Evolutionary conservation across 2,113 vertebrate genomes (phyloP), one percentile per base, ranked within the genome.

Genomic region (Pelvicachromis taeniatus): DNA sequence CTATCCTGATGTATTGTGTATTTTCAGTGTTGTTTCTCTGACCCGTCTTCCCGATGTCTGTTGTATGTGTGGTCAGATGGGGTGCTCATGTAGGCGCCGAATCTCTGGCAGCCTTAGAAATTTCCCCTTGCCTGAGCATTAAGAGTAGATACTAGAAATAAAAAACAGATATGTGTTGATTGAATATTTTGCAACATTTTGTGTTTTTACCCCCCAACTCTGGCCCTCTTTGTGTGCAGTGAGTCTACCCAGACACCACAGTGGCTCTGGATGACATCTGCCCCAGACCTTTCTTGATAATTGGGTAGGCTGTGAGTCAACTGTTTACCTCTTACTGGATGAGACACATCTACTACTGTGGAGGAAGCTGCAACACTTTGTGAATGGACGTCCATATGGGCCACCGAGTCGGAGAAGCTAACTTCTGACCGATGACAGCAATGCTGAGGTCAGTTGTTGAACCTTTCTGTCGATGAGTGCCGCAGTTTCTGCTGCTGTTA

Each of bases 351-450:
- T 65, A 65, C 40, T 38, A 38, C 35, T 40, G 31, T 1, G 2
- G 59, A 63, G 31, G 2, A 63, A 14, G 19, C 35, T 7, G 2
- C 7, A 65, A 65, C 40, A 65, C 0, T 0, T 65, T 21, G 11
- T 0, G 19, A 65, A 40, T 21, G 33, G 61, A 65, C 19, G 21
- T 21, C 19, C 0, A 65, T 40, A 0, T 40, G 7, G 0, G n/a
- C 40, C 0, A 4, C 33, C 40, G 61, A 65, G 61, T 65, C 61
- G 40, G 61, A 23, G n/a, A 40, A 40, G 35, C 35, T 65, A 38
- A 65, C 35, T 40, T 65, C 35, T 65, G 61, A 40, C 35, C 3
- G 0, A 40, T 65, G 8, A 65, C 19, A 65, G 35, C 19, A 21
- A 65, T 14, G 14, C 7, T 65, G 61, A 40, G 61, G 61, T 65